Evolutionary conservation across 1,140 invertebrate species (phyloP).

Genomic region (Trachymyrmex cornetzi): DNA sequence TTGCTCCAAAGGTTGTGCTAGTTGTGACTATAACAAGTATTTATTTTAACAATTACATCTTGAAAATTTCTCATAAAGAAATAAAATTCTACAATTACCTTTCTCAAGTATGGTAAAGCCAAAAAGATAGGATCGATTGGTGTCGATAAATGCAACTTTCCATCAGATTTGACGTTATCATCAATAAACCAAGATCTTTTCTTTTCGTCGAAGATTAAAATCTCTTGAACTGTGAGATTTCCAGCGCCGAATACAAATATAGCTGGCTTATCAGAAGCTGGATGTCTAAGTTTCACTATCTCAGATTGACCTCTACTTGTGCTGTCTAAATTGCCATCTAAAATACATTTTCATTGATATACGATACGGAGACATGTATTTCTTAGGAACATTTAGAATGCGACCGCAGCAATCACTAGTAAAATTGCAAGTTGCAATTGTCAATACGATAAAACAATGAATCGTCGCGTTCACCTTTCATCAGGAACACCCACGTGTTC

Average conservation of each 20-base stretch:
- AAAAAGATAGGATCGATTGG: constrained; percentile 92
- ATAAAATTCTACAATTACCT: constrained; percentile 77
- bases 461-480: constrained; percentile 87
- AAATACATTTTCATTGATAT: constrained; percentile 29
- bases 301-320: constrained; percentile 89
- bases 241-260: constrained; percentile 89
- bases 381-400: neutral
- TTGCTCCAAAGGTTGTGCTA: constrained; percentile 91
- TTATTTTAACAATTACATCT: neutral
- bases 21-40: constrained; percentile 79
- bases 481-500: constrained; percentile 90
- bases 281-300: constrained; percentile 91
- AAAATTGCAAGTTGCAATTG: neutral
- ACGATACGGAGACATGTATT: neutral
- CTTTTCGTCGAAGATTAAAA: constrained; percentile 90
- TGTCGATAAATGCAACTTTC: constrained; percentile 90
- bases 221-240: constrained; percentile 89
- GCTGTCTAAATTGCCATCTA: constrained; percentile 85
- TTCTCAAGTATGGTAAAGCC: constrained; percentile 86
- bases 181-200: constrained; percentile 91
- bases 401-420: neutral
- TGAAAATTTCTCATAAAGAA: neutral
- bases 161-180: constrained; percentile 91
- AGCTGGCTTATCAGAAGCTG: constrained; percentile 88
- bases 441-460: neutral